Conservation (phyloP, 2,113 vertebrate species). For the Lophotis ruficrista region DNA sequence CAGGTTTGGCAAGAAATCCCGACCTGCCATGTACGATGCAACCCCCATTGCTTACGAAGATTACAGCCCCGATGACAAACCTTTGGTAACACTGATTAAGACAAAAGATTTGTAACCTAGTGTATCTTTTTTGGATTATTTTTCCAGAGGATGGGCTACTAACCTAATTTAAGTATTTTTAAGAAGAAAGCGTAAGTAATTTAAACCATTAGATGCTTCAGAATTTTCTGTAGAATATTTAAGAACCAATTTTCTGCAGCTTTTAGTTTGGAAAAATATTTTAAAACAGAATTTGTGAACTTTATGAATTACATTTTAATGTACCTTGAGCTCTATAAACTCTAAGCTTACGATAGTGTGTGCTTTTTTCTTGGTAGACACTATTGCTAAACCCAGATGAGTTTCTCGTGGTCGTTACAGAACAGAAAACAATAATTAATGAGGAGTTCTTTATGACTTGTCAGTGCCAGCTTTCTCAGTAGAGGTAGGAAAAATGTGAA, state of each 20-base stretch:
- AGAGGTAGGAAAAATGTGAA: slow-evolving; percentile 80
- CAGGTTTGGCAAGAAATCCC: slow-evolving; percentile 97
- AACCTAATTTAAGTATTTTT: slow-evolving; percentile 84
- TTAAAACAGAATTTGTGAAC: slow-evolving; percentile 76
- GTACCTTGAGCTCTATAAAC: slow-evolving; percentile 73
- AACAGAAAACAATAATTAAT: slow-evolving; percentile 62
- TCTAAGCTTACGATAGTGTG: slow-evolving; percentile 72
- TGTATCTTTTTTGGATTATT: slow-evolving; percentile 75
- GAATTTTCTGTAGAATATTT: slow-evolving; percentile 79
- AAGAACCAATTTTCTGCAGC: slow-evolving; percentile 83
- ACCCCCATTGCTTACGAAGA: slow-evolving; percentile 96
- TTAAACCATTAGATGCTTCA: slow-evolving; percentile 76
- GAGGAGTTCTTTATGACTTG: slow-evolving; percentile 71
- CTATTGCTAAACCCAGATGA: slow-evolving; percentile 59
- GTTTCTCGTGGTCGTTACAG: slow-evolving; percentile 60
- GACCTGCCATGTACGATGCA: slow-evolving; percentile 96
- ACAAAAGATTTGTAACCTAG: slow-evolving; percentile 98
- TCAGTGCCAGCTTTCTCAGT: slow-evolving; percentile 79
- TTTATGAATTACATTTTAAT: slow-evolving; percentile 72
- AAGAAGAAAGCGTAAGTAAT: slow-evolving; percentile 81
- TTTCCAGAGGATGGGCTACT: slow-evolving; percentile 82
- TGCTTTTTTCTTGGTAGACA: slow-evolving; percentile 66
- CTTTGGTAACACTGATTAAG: slow-evolving; percentile 97
- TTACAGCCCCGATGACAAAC: slow-evolving; percentile 97
- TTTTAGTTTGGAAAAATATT: slow-evolving; percentile 81